Percentiles rank a stretch among this genome's conserved stretches.
Conservation (phyloP, 2,797 vertebrate genomes). For the Amphiprion clarkii region DNA sequence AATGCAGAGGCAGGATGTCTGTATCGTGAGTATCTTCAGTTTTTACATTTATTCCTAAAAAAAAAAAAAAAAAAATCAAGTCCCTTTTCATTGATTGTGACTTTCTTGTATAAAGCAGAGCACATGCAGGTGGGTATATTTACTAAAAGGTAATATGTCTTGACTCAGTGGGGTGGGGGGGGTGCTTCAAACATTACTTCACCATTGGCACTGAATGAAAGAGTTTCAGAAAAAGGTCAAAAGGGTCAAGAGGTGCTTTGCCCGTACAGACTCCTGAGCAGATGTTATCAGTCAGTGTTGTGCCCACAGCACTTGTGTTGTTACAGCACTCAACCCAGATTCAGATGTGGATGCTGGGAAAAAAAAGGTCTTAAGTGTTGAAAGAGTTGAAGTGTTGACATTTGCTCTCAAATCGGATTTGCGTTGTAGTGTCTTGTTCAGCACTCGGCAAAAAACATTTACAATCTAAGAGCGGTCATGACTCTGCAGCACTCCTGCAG, state of each 20-base stretch:
- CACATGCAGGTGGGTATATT: background rate
- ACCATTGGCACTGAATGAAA: conserved; percentile 42
- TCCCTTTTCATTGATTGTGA: background rate
- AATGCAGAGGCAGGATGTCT: conserved; percentile 89
- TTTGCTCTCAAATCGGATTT: conserved; percentile 33
- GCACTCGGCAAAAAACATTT: conserved; percentile 26
- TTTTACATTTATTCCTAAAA: background rate
- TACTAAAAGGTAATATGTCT: conserved; percentile 12
- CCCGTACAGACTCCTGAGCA: conserved; percentile 55
- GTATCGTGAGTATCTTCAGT: conserved; percentile 88
- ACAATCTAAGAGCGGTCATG: conserved; percentile 10
- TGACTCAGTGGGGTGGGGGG: conserved; percentile 31
- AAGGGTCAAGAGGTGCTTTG: conserved; percentile 66
- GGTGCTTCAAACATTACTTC: conserved; percentile 36
- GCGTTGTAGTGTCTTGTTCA: conserved; percentile 28
- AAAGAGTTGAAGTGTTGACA: conserved; percentile 50
- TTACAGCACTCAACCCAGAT: conserved; percentile 30
- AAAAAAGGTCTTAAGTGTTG: conserved; percentile 36
- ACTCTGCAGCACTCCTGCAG: background rate
- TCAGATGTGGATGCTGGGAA: conserved; percentile 39
- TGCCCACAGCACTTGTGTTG: conserved; percentile 43
- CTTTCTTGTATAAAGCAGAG: background rate
- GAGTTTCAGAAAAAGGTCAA: conserved; percentile 58
- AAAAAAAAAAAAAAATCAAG: background rate
- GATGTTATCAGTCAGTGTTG: conserved; percentile 68